Evolutionary conservation across 2,113 vertebrate genomes (phyloP).

Genomic region (Pangasianodon hypophthalmus): DNA sequence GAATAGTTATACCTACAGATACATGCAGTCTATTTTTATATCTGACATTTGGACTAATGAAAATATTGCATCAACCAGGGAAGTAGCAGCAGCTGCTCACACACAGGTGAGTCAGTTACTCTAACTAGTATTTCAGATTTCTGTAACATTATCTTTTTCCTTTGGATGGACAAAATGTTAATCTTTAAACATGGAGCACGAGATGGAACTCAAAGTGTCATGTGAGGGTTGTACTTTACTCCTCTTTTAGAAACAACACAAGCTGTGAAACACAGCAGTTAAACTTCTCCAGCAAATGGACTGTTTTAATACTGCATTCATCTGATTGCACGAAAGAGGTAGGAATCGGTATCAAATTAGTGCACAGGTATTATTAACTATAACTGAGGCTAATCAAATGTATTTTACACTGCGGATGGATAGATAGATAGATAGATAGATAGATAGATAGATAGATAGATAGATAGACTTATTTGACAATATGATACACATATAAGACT

Average conservation of each 20-base stretch:
- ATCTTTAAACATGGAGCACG: slow-evolving; percentile 71
- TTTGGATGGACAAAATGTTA: slow-evolving; percentile 60
- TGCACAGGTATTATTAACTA: not conserved
- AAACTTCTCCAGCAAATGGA: not conserved
- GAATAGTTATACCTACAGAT: not conserved
- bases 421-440: not conserved
- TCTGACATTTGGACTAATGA: not conserved
- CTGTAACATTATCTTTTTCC: slow-evolving; percentile 12
- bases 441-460: not conserved
- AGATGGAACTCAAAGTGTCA: slow-evolving; percentile 64
- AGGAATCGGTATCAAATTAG: not conserved
- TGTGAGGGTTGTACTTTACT: slow-evolving; percentile 74
- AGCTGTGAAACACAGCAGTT: not conserved
- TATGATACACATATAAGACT: not conserved
- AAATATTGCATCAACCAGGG: not conserved
- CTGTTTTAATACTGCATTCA: not conserved
- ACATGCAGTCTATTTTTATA: not conserved
- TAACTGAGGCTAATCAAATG: not conserved
- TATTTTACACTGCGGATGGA: not conserved
- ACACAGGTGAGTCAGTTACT: not conserved
- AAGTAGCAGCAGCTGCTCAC: not conserved
- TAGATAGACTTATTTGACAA: not conserved
- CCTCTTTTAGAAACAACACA: slow-evolving; percentile 45
- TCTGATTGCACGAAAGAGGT: not conserved
- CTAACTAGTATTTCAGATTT: not conserved